Evolutionary conservation across 2,113 vertebrate species (phyloP).

Genomic region (Ammodytes marinus): DNA sequence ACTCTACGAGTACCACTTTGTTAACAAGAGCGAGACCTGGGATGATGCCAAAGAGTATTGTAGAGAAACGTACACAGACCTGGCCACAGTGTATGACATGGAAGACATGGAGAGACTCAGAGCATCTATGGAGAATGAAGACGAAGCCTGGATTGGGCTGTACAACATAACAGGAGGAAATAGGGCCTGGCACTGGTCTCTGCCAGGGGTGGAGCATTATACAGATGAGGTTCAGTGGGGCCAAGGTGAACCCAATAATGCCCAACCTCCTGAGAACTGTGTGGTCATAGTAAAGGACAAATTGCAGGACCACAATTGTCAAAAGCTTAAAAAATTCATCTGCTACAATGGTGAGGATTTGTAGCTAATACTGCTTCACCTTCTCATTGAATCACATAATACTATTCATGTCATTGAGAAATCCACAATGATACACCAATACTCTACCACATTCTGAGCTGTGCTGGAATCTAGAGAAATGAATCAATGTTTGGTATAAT

Average conservation of each 20-base stretch:
- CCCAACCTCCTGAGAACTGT: fast-evolving
- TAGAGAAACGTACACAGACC: neutral
- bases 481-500: no score
- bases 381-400: no score
- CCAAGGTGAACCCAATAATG: fast-evolving
- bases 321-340: fast-evolving
- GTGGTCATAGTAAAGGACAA: fast-evolving
- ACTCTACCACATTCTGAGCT: no score
- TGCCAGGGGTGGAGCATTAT: neutral
- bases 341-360: conserved; percentile 46
- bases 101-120: neutral
- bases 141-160: conserved; percentile 57
- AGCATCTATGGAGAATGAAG: fast-evolving
- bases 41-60: neutral
- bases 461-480: no score
- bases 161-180: fast-evolving
- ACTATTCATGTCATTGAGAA: no score
- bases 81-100: conserved; percentile 39
- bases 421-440: no score
- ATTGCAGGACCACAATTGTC: fast-evolving
- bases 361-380: neutral
- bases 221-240: neutral
- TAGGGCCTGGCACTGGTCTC: conserved; percentile 44
- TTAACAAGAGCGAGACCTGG: neutral
- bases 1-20: conserved; percentile 32